Evolutionary conservation across 2,113 vertebrate species (phyloP), one percentile per base, ranked within the genome.

Genomic region (Cynocephalus volans): DNA sequence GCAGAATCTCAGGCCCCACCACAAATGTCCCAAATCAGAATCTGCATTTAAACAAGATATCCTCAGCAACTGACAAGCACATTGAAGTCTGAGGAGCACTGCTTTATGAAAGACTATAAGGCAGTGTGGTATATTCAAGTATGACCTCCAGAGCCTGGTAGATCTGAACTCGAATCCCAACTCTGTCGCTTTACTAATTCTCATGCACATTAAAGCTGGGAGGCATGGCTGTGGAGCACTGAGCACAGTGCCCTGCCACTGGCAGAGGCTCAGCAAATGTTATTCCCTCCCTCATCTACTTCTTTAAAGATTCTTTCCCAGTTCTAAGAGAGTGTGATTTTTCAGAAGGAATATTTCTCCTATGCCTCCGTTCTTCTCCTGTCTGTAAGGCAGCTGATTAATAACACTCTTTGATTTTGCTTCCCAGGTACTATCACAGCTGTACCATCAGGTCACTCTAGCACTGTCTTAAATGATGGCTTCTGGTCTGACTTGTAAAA

Each of bases 401-500:
- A 72, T 83, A 58, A 54, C 28, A 54, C 18, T 13, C 88, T 95
- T 93, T 92, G 83, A 70, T 94, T 36, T 33, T 72, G 24, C 18
- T 52, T 5, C 48, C 17, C 41, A 56, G 6, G 33, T 60, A 17
- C 24, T 52, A 24, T 89, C n/a, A 41, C 67, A 94, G 28, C 54
- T 77, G 52, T 8, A 7, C 65, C 52, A 45, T n/a, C 48, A 85
- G 52, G 69, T 86, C 26, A 48, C 8, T 41, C 28, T 64, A 73
- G 65, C 52, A 70, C 28, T n/a, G n/a, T 64, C 81, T 88, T 83
- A 84, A 81, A 17, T 9, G 14, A 88, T 50, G 28, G 4, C 31
- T 93, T 76, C 76, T 88, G 81, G 6, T 65, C 93, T 97, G 33
- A 80, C 80, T 95, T 87, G 48, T 82, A 83, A 94, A 96, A 75